Evolutionary conservation across 1,140 invertebrate genomes (phyloP), one percentile per base, ranked within the genome.

Genomic region (Lordiphosa stackelbergi): DNA sequence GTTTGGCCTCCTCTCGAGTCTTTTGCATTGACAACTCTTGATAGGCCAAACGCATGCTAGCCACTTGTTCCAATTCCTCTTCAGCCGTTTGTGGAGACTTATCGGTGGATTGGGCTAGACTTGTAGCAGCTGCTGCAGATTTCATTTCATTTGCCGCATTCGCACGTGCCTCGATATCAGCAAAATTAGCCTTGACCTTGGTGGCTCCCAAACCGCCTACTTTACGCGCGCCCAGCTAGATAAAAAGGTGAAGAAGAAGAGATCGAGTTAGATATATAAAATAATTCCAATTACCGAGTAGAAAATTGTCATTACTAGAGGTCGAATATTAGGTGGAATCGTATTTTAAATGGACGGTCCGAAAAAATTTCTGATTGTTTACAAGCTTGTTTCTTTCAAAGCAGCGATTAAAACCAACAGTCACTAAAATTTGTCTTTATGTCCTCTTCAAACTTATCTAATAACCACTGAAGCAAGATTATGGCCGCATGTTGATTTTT

Each of bases 181-280:
- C 94, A 88, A 99, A 99, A 88, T 99, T 97, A 9, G 94, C 92
- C 74, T 93, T 96, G 5, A 99, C 95, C 88, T 96, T 96, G 53
- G 97, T 97, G n/a, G 97, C 98, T 53, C 98, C 98, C n/a, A 99
- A 88, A 2, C 96, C 95, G 38, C 91, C 92, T 88, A 95, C 97
- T 84, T 97, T 98, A 0, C 74, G 69, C 24, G 91, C 92, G 9
- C 95, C 95, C 55, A 97, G 73, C 85, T 87, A 28, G 4, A 24
- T 24, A n/a, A 35, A 7, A 28, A 28, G 6, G 28, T n/a, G 6
- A 31, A 31, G 1, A 31, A 31, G 0, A 5, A 6, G n/a, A n/a
- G 41, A 13, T 9, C 1, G 51, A 51, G 5, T 19, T 12, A 28
- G n/a, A 37, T 12, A 7, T 22, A 0, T 40, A 10, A 16, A 7